Evolutionary conservation across 2,888 invertebrate species (phyloP), one percentile per base, ranked within the genome.

Genomic region (Leptopilina syphax): DNA sequence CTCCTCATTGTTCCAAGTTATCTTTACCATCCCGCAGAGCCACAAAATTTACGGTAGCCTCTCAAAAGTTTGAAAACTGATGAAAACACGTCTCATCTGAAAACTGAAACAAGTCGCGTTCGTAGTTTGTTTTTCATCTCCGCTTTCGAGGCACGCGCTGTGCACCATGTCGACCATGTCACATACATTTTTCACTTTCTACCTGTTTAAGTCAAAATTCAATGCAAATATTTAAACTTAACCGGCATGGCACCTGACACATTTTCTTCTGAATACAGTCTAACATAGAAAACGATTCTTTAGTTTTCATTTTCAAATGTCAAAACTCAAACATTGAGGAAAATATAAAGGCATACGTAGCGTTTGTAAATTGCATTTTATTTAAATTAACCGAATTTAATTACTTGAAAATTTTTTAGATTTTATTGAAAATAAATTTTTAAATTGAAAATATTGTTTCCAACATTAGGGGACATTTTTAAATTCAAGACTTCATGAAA

Each of bases 21-120:
- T 78, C 79, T 88, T 86, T 84, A 86, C 83, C 84, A 84, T 81
- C 88, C 89, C 84, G 89, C 87, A 88, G 89, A 68, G 88, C 85
- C 82, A 81, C 84, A 84, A 88, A 88, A 89, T 89, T 89, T 88
- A 88, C 88, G 84, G 84, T 83, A 63, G 81, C 81, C 85, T 86
- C 84, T 86, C 85, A 85, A 83, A 87, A 86, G 85, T 86, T 83
- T 86, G 85, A 84, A 83, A 87, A 86, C 77, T 85, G 84, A 87
- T 87, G 83, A 83, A 88, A 89, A 89, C 88, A 88, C 84, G 86
- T 88, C 86, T 50, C 34, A 47, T 50, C 50, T 81, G 78, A 77
- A 79, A 83, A 83, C 70, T 78, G 76, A 77, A 78, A 78, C 77
- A 79, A 79, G 7, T 81, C 54, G 81, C 65, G 57, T 60, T 77